Evolutionary conservation across 2,888 invertebrate genomes (phyloP), one percentile per base, ranked within the genome.

Genomic region (Ethmia dodecea): DNA sequence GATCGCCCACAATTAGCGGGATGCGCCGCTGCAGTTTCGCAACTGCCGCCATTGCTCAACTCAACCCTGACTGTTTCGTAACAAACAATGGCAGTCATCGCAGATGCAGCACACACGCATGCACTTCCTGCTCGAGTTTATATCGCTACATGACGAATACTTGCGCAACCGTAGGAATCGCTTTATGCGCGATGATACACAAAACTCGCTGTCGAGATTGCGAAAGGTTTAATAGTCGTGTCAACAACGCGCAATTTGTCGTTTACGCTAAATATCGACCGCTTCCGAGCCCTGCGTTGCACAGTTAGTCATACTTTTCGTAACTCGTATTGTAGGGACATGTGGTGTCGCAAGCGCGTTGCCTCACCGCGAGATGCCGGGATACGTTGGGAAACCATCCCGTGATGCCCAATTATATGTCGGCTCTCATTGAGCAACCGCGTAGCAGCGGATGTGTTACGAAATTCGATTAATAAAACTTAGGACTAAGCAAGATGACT

Each of bases 321-420:
- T 86, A 84, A 84, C 73, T 59, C 77, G 76, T 73, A 75, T 75
- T 79, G 81, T 78, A 81, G 83, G 83, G 81, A 77, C 79, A 74
- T 60, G 69, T 68, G 64, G 60, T 81, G 83, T 78, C 80, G 84
- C 74, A 81, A 84, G 67, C 72, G 57, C 48, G 51, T 81, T 83
- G 79, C 81, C 64, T 61, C 80, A 81, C 69, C 62, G 71, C 67
- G 56, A 76, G 77, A 70, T 71, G 80, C 72, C 78, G 81, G 78
- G 83, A 80, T 78, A 71, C 72, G 76, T 84, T 84, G 81, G 84
- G 84, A 84, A 84, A 86, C 83, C 70, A 74, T 83, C 83, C 84
- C 80, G 75, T 65, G 69, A 74, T 70, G 67, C 73, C 69, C 81
- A 79, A 81, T 81, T 79, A 78, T 70, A 77, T 67, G 73, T 67